A percentile compares a stretch with the other conserved stretches of the same genome.
Evolutionary conservation across 2,797 vertebrate species (phyloP).

Genomic region (Neomorphus geoffroyi): DNA sequence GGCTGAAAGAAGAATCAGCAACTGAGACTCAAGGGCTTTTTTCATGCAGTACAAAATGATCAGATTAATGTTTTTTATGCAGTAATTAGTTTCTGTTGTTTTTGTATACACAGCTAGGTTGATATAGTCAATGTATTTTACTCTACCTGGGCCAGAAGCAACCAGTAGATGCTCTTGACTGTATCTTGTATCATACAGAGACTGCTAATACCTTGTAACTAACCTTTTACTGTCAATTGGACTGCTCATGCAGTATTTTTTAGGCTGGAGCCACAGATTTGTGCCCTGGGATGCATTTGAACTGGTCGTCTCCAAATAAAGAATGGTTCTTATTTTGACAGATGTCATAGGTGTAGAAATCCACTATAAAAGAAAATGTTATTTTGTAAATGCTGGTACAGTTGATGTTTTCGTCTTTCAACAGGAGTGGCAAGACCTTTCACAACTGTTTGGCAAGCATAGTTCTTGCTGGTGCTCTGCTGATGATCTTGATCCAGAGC

Average conservation of each 20-base stretch:
- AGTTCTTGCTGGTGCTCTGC: neutral
- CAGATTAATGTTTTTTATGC: neutral
- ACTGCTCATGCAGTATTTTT: neutral
- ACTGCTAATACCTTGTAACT: neutral
- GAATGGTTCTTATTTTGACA: neutral
- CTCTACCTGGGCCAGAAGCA: neutral
- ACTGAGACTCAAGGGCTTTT: neutral
- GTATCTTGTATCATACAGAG: neutral
- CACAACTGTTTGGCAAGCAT: neutral
- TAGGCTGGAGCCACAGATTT: neutral
- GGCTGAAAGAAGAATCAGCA: neutral
- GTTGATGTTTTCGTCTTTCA: neutral
- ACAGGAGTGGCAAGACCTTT: neutral
- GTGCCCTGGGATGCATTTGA: neutral
- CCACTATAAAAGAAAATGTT: neutral
- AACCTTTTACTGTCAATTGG: neutral
- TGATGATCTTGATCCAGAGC: neutral
- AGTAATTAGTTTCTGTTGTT: neutral
- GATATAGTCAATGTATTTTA: neutral
- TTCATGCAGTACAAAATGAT: neutral
- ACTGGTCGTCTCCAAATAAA: neutral
- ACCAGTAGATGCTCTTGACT: neutral
- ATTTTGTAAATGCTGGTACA: neutral
- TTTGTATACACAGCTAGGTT: neutral
- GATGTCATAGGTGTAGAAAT: neutral